phyloP scores from a whole-genome alignment of 2,113 vertebrate species.

The Poeciliopsis prolifica region DNA sequence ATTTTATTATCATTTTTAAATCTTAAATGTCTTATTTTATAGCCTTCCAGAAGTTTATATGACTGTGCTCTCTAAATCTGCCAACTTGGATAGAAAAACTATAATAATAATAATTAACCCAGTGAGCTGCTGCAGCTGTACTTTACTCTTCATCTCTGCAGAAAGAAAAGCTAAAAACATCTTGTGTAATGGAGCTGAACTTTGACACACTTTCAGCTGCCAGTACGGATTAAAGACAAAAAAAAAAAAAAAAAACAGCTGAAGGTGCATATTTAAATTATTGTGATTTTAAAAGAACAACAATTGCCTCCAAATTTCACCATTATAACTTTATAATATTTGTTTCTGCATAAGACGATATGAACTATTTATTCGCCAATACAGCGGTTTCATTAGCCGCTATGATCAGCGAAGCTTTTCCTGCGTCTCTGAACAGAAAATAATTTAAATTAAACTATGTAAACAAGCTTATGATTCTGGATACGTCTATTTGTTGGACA shows the following conservation, averaged over 20 bases:
- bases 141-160: conserved; percentile 14
- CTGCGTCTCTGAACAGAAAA: not conserved
- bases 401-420: not conserved
- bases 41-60: no score
- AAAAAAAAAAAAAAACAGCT: not conserved
- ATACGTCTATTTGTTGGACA: conserved; percentile 35
- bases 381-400: no score
- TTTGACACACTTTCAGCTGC: conserved; percentile 41
- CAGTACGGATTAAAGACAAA: conserved; percentile 14
- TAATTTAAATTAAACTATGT: not conserved
- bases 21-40: no score
- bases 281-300: no score
- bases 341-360: no score
- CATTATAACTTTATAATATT: no score
- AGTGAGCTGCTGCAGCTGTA: not conserved
- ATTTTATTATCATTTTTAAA: no score
- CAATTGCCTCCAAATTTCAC: no score
- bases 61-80: no score
- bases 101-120: not conserved
- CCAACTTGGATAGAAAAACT: no score
- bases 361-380: no score
- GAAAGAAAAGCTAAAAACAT: conserved; percentile 16
- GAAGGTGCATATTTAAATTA: no score
- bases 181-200: conserved; percentile 47
- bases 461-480: conserved; percentile 10